A percentile compares a stretch with the other conserved stretches of the same genome.
Evolutionary conservation across 2,888 invertebrate genomes (phyloP).

Genomic region (Cyrtodaria siliqua): DNA sequence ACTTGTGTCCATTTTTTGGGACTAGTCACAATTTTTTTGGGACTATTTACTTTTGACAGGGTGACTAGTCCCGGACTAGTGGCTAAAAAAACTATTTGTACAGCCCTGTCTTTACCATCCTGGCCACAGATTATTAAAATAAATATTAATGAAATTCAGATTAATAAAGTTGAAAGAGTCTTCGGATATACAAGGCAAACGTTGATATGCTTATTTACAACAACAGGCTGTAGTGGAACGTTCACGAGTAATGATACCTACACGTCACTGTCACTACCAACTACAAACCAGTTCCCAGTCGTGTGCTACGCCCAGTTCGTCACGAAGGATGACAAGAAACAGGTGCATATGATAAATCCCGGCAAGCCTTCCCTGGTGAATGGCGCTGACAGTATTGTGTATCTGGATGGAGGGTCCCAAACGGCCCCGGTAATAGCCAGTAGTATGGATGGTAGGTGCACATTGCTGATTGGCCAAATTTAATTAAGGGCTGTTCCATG

Average conservation of each 20-base stretch:
- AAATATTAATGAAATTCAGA: no score
- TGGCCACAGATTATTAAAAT: no score
- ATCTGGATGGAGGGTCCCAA: conserved; percentile 41
- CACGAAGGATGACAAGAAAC: conserved; percentile 1
- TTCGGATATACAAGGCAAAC: not conserved
- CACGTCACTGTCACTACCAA: conserved; percentile 11
- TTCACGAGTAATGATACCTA: not conserved
- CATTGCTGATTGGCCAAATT: no score
- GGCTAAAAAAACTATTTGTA: no score
- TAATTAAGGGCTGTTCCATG: no score
- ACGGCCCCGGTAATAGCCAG: conserved; percentile 27
- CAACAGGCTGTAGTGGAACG: conserved; percentile 35
- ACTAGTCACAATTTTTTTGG: no score
- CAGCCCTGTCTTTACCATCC: no score
- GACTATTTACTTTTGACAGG: no score
- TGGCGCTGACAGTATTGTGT: conserved; percentile 37
- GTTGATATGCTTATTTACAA: not conserved
- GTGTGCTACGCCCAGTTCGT: conserved; percentile 35
- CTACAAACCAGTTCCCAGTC: conserved; percentile 22
- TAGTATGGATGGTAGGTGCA: conserved; percentile 23
- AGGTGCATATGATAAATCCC: conserved; percentile 21
- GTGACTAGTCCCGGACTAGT: no score
- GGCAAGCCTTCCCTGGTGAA: not conserved
- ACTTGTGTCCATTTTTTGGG: no score
- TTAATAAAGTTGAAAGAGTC: no score